A percentile compares a stretch with the other conserved stretches of the same genome.
These are phyloP conservation scores for Mimachlamys varia DNA, from an alignment of 2,888 invertebrate species.

Conservation along the genomic window DNA sequence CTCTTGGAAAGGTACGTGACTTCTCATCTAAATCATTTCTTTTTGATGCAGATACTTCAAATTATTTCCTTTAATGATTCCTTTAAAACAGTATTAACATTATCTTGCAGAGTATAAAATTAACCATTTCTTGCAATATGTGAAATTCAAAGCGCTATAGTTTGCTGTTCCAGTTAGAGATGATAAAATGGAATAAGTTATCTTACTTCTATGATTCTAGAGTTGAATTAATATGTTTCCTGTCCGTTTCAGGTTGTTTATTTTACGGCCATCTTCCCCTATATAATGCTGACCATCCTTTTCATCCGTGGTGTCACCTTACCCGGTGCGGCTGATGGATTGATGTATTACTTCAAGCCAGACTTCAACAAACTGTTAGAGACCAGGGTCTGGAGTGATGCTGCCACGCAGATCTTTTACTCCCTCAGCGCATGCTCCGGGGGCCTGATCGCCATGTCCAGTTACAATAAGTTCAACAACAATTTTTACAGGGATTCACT, in stretches of 20 bases:
- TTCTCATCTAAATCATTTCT: too few species aligned
- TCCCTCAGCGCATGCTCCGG: constrained; percentile 79
- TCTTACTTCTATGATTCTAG: background rate
- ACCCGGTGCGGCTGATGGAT: constrained; percentile 90
- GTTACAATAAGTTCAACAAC: constrained; percentile 80
- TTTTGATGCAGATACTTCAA: too few species aligned
- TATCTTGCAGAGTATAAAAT: background rate
- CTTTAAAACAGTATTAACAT: background rate
- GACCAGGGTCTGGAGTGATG: constrained; percentile 84
- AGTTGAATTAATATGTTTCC: constrained; percentile 7
- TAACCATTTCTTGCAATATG: too few species aligned
- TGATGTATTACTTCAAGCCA: constrained; percentile 90
- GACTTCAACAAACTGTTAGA: constrained; percentile 89
- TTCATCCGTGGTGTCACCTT: constrained; percentile 91
- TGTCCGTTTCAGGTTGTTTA: constrained; percentile 81
- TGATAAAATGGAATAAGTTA: background rate
- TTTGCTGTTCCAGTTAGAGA: too few species aligned
- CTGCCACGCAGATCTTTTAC: constrained; percentile 79
- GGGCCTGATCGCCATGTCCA: constrained; percentile 79
- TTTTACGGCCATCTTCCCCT: constrained; percentile 82
- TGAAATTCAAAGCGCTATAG: too few species aligned
- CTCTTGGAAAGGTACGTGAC: constrained; percentile 78
- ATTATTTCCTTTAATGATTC: background rate
- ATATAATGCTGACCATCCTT: constrained; percentile 84
- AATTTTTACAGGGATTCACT: constrained; percentile 80